Conservation (phyloP, 2,113 vertebrate genomes). For the Oncorhynchus tshawytscha region DNA sequence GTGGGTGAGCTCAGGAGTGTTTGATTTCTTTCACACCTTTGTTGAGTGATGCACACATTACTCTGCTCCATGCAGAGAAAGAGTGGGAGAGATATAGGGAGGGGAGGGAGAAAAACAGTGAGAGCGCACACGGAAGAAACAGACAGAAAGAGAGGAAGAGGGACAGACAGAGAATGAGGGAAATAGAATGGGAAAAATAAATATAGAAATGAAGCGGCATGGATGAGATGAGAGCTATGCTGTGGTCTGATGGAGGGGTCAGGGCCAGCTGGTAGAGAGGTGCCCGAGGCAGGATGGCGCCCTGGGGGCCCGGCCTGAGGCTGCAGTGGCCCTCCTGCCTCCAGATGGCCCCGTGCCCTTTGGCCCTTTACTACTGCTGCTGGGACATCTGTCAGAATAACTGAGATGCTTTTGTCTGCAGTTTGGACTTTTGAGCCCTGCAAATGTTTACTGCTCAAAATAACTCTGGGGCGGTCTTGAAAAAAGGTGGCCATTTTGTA, state of each 20-base stretch:
- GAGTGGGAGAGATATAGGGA: not conserved
- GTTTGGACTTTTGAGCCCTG: slow-evolving; percentile 39
- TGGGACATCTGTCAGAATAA: slow-evolving; percentile 75
- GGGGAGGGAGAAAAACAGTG: not conserved
- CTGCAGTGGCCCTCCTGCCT: slow-evolving; percentile 61
- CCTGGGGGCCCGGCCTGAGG: slow-evolving; percentile 51
- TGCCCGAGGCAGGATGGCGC: slow-evolving; percentile 54
- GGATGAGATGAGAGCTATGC: slow-evolving; percentile 2
- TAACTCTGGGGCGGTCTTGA: slow-evolving; percentile 22
- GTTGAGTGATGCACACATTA: slow-evolving; percentile 17
- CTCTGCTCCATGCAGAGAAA: not conserved
- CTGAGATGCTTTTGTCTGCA: slow-evolving; percentile 67
- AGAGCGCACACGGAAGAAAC: not conserved
- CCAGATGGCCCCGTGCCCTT: slow-evolving; percentile 74
- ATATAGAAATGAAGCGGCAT: slow-evolving; percentile 25
- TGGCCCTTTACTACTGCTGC: slow-evolving; percentile 69
- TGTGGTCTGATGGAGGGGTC: slow-evolving; percentile 52
- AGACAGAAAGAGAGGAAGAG: not conserved
- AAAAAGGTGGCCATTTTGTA: slow-evolving; percentile 55
- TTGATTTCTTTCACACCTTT: slow-evolving; percentile 39
- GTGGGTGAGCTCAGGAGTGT: slow-evolving; percentile 21
- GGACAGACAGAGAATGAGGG: slow-evolving; percentile 7
- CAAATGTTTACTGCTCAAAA: slow-evolving; percentile 52
- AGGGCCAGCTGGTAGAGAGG: slow-evolving; percentile 67
- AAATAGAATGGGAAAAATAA: slow-evolving; percentile 12